Conservation (phyloP, 2,113 vertebrate genomes). For the Urocolius indicus region DNA sequence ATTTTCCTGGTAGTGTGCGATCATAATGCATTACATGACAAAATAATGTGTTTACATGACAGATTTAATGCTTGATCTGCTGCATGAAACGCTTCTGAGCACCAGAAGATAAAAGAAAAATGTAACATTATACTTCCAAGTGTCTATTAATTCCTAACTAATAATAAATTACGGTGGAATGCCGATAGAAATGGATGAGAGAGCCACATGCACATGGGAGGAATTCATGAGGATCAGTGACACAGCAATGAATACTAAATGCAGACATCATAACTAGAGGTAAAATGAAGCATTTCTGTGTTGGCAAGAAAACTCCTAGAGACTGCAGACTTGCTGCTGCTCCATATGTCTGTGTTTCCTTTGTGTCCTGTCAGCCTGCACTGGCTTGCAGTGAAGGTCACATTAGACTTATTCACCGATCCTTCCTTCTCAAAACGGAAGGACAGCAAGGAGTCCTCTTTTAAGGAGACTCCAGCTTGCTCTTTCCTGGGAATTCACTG, state of each 20-base stretch:
- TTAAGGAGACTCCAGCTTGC: background rate
- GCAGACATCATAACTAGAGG: background rate
- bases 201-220: background rate
- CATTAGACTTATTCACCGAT: accelerated
- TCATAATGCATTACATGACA: slow-evolving; percentile 59
- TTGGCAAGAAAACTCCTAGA: background rate
- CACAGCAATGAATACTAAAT: slow-evolving; percentile 28
- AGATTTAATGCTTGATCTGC: slow-evolving; percentile 66
- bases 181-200: slow-evolving; percentile 54
- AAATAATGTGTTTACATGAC: slow-evolving; percentile 63
- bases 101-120: slow-evolving; percentile 51
- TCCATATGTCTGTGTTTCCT: background rate
- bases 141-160: slow-evolving; percentile 65
- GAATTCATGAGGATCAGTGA: slow-evolving; percentile 49
- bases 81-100: slow-evolving; percentile 36
- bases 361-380: background rate
- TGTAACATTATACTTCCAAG: slow-evolving; percentile 61
- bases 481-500: background rate
- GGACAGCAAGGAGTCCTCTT: background rate
- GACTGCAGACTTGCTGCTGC: background rate
- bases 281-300: background rate
- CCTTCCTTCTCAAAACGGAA: background rate
- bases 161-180: slow-evolving; percentile 63
- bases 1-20: slow-evolving; percentile 41
- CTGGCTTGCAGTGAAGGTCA: background rate